Percentiles rank a stretch among this genome's conserved stretches.
These are phyloP conservation scores for Drosophila kikkawai DNA, from an alignment of 1,140 invertebrate genomes.

Conservation along the genomic window DNA sequence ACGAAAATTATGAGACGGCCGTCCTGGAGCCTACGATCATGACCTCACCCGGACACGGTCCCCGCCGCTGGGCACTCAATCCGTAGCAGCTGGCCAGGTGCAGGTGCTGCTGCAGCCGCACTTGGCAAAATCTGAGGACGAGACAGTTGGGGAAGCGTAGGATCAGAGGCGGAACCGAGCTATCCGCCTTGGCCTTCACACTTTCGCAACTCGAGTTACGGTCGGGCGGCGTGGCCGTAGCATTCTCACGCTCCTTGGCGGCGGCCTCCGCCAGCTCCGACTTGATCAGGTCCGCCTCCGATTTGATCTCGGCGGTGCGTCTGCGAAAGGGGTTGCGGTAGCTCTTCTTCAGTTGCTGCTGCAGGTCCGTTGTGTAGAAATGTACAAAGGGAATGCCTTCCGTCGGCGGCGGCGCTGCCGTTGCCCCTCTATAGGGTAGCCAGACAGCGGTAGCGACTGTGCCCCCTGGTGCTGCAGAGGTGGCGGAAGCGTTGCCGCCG, in stretches of 20 bases:
- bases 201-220: conserved; percentile 44
- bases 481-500: background rate
- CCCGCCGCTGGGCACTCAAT: conserved; percentile 30
- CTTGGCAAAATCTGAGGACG: conserved; percentile 61
- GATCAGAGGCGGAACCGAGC: conserved; percentile 5
- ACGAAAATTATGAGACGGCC: background rate
- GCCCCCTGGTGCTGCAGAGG: background rate
- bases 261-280: conserved; percentile 74
- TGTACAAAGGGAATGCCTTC: conserved; percentile 75
- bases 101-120: conserved; percentile 38
- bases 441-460: conserved; percentile 6
- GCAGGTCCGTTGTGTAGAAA: conserved; percentile 78
- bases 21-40: conserved; percentile 33
- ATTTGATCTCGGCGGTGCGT: conserved; percentile 76
- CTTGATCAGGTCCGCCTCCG: conserved; percentile 78
- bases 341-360: conserved; percentile 65
- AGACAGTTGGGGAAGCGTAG: conserved; percentile 64
- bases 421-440: conserved; percentile 25
- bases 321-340: conserved; percentile 74
- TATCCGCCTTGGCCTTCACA: conserved; percentile 42
- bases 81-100: conserved; percentile 53
- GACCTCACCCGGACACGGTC: conserved; percentile 59
- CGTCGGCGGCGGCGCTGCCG: conserved; percentile 3
- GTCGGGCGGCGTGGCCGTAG: conserved; percentile 75
- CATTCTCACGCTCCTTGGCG: conserved; percentile 70